Evolutionary conservation across 2,888 invertebrate genomes (phyloP).

Genomic region (Acheta domesticus): DNA sequence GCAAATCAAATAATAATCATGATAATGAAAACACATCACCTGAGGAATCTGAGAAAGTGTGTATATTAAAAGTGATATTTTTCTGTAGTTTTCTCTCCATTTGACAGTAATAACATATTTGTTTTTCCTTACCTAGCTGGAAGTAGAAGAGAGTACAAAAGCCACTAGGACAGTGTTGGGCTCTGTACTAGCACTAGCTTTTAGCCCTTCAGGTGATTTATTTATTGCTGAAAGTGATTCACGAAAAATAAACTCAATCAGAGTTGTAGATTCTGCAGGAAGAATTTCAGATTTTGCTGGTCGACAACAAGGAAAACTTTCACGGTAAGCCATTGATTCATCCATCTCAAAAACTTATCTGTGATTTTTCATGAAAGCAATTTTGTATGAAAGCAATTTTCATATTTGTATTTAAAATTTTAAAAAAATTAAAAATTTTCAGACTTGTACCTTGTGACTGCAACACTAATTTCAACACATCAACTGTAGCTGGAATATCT

Average conservation of each 20-base stretch:
- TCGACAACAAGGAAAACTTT: constrained; percentile 58
- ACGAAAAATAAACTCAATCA: constrained; percentile 74
- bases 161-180: constrained; percentile 64
- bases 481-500: constrained; percentile 25
- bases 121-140: background rate
- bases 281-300: constrained; percentile 90
- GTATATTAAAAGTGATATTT: background rate
- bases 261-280: constrained; percentile 84
- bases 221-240: constrained; percentile 93
- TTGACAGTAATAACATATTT: background rate
- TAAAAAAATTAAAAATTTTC: background rate
- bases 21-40: background rate
- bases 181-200: constrained; percentile 83
- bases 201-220: constrained; percentile 86
- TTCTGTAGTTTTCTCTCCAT: background rate
- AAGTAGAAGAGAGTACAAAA: constrained; percentile 44
- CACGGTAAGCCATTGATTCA: constrained; percentile 27
- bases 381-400: background rate
- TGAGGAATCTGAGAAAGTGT: constrained; percentile 3
- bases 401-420: background rate
- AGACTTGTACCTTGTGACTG: constrained; percentile 46
- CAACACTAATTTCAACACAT: constrained; percentile 42
- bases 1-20: background rate
- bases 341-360: background rate
- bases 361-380: background rate